These are phyloP conservation scores for Hephaestus fuliginosus DNA, from an alignment of 2,797 vertebrate species.

Conservation along the genomic window DNA sequence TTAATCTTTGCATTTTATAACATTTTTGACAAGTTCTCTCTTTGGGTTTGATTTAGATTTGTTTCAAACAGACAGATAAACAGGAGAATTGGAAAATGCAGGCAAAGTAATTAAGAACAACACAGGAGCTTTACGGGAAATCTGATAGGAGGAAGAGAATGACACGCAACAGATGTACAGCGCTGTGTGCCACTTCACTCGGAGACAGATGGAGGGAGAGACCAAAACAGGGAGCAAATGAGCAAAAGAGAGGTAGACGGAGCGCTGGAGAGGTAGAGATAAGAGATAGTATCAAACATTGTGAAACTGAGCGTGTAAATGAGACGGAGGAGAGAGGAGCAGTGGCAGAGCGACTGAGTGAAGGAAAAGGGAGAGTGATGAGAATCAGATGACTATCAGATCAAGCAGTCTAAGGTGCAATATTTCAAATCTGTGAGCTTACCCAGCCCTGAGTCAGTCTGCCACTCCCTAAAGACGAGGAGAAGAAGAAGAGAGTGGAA, in stretches of 20 bases:
- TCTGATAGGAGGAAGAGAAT: conserved; percentile 69
- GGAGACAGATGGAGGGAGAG: conserved; percentile 71
- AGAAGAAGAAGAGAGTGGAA: conserved; percentile 45
- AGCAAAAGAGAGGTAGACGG: conserved; percentile 56
- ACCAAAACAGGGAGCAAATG: conserved; percentile 50
- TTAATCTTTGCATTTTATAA: background rate
- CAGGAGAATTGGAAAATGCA: conserved; percentile 17
- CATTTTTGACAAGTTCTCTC: conserved; percentile 14
- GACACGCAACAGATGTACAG: conserved; percentile 83
- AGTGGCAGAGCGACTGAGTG: conserved; percentile 32
- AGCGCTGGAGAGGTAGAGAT: conserved; percentile 58
- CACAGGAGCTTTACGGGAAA: conserved; percentile 59
- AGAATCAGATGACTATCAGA: conserved; percentile 59
- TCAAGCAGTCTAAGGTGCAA: conserved; percentile 55
- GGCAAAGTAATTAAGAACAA: conserved; percentile 53
- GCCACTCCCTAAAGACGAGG: conserved; percentile 73
- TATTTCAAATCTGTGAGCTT: conserved; percentile 57
- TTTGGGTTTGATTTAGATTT: background rate
- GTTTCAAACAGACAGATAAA: conserved; percentile 19
- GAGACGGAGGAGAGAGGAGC: conserved; percentile 7
- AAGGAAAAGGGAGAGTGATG: conserved; percentile 38
- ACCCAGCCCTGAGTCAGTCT: conserved; percentile 49
- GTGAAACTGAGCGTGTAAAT: conserved; percentile 37
- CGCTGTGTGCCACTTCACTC: conserved; percentile 68
- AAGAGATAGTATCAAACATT: conserved; percentile 62